Conservation (phyloP, 2,888 invertebrate species). For the Drosophila barbarae region DNA sequence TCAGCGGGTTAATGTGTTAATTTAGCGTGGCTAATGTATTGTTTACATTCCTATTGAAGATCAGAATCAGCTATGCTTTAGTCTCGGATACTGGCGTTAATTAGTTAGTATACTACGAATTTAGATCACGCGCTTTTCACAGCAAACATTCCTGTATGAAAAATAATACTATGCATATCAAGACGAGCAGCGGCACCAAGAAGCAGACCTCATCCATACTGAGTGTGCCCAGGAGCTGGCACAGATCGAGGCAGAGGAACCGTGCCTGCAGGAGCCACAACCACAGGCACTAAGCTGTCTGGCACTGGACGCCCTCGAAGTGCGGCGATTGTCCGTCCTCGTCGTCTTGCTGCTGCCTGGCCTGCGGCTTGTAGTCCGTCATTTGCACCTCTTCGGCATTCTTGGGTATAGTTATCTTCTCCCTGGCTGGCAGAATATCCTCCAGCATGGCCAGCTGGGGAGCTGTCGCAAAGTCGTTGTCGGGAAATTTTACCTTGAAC, state of each 20-base stretch:
- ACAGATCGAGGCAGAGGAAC: slow-evolving; percentile 54
- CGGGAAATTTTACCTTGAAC: slow-evolving; percentile 92
- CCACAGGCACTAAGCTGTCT: slow-evolving; percentile 72
- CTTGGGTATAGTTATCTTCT: slow-evolving; percentile 85
- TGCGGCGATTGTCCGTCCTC: slow-evolving; percentile 68
- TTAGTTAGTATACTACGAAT: slow-evolving; percentile 25
- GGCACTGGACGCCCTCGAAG: slow-evolving; percentile 75
- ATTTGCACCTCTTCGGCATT: slow-evolving; percentile 93
- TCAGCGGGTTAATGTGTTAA: slow-evolving; percentile 15
- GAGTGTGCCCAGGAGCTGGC: slow-evolving; percentile 50
- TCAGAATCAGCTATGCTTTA: slow-evolving; percentile 48
- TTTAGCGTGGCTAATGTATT: slow-evolving; percentile 26
- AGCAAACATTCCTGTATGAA: slow-evolving; percentile 69
- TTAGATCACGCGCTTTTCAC: slow-evolving; percentile 54
- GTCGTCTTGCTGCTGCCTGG: slow-evolving; percentile 51
- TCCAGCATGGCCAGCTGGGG: slow-evolving; percentile 86
- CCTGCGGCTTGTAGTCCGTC: slow-evolving; percentile 85
- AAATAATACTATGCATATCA: slow-evolving; percentile 69
- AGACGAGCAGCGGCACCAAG: slow-evolving; percentile 63
- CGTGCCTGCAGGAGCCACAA: slow-evolving; percentile 55
- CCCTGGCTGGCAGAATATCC: slow-evolving; percentile 86
- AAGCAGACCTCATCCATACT: slow-evolving; percentile 65
- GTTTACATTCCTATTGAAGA: slow-evolving; percentile 21
- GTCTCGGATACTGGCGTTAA: slow-evolving; percentile 7
- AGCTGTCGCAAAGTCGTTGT: slow-evolving; percentile 87